Evolutionary conservation across 2,888 invertebrate genomes (phyloP).

Genomic region (Ichneumon xanthorius): DNA sequence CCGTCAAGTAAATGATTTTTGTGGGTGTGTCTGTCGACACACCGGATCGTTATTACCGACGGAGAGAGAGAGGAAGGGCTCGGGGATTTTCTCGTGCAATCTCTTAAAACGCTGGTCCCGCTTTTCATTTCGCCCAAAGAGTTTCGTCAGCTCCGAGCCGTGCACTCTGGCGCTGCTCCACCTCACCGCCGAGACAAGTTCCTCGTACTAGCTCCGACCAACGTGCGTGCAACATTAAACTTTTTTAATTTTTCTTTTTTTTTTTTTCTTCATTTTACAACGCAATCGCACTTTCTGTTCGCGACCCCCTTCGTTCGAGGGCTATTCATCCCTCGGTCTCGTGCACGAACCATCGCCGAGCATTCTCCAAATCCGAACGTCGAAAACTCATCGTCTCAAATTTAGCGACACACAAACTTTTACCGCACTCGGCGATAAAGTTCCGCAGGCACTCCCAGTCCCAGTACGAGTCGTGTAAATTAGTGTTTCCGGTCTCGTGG

Average conservation of each 20-base stretch:
- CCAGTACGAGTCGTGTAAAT: not conserved
- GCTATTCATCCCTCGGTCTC: not conserved
- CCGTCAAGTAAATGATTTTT: too few relatives aligned
- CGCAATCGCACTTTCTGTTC: not conserved
- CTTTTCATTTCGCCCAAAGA: constrained; percentile 1
- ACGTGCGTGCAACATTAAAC: constrained; percentile 17
- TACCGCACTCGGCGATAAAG: not conserved
- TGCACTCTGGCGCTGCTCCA: not conserved
- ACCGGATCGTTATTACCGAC: constrained; percentile 21
- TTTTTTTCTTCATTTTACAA: not conserved
- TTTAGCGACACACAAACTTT: not conserved
- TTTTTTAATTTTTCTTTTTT: not conserved
- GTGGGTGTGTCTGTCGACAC: not conserved
- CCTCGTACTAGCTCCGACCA: not conserved
- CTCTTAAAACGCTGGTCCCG: constrained; percentile 17
- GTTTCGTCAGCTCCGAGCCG: constrained; percentile 8
- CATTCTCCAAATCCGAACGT: not conserved
- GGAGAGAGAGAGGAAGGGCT: not conserved
- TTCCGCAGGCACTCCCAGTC: not conserved
- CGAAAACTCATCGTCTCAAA: not conserved
- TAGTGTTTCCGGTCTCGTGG: not conserved
- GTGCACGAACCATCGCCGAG: not conserved
- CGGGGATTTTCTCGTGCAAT: constrained; percentile 20
- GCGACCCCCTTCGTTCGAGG: not conserved
- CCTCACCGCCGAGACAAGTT: constrained; percentile 1